Base-by-base conservation (phyloP, 2,888 invertebrate genomes). In the Aphrophora alni region DNA sequence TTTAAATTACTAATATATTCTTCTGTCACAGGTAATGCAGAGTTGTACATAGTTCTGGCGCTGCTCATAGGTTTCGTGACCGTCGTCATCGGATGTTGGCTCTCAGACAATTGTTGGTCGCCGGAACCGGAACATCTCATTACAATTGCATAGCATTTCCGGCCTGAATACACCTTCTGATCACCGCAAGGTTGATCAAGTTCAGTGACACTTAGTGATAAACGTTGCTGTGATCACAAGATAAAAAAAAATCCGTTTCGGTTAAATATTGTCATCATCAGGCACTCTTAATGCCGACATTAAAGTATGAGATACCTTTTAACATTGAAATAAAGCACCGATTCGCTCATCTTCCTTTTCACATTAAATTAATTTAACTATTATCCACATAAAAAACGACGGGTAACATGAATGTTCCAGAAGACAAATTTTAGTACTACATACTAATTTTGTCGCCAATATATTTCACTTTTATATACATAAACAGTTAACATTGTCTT, bases 61-160 rank as follows among this genome's bases (percentile, higher is more conserved):
- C 89, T 94, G 84, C 89, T 93, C 86, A 94, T 94, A 87, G 93
- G 93, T 75, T 90, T 93, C 87, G 91, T 93, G 86, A 93, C 93
- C 17, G 93, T 93, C 81, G 93, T 93, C 85, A 92, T 94, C 85
- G 93, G 93, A 85, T 94, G 93, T 89, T 94, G 93, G 93, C 89
- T 94, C 81, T 93, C 93, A 51, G 93, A 94, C 91, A 94, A 93
- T 89, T 93, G 93, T 88, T 94, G 93, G 93, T 93, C 93, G 79
- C 93, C 93, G 84, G 93, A 93, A 87, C 93, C 93, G 81, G 93
- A 93, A 86, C 91, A 91, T 86, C 89, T 90, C 81, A 89, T 92
- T 86, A 92, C 92, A 86, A 90, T 92, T 87, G 93, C 93, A 89
- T 93, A 93, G 93, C 93, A 83, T 33, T 78, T 82, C 79, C 82